Conservation (phyloP, 2,888 invertebrate genomes). For the Petrolisthes cinctipes region DNA sequence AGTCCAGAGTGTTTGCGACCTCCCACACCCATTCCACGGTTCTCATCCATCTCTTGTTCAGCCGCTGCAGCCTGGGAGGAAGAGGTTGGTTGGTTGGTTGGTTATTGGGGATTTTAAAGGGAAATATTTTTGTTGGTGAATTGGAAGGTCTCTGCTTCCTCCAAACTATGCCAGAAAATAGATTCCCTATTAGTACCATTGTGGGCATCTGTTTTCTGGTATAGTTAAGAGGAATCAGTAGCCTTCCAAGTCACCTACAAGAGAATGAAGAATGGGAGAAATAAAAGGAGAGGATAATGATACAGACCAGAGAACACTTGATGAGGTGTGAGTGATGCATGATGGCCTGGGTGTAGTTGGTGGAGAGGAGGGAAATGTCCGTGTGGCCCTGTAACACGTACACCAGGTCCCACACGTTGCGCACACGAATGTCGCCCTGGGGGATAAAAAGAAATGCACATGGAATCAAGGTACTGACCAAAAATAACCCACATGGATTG, state of each 20-base stretch:
- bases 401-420: constrained; percentile 71
- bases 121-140: too few species aligned
- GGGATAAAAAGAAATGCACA: not conserved
- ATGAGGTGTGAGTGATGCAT: constrained; percentile 70
- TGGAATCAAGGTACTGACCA: not conserved
- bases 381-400: constrained; percentile 67
- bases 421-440: constrained; percentile 67
- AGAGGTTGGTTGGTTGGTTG: not conserved
- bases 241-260: too few species aligned
- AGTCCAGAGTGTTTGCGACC: constrained; percentile 37
- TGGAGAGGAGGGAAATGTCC: constrained; percentile 68
- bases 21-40: constrained; percentile 64
- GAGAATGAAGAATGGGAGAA: too few species aligned
- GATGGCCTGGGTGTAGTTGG: constrained; percentile 69
- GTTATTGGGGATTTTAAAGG: too few species aligned
- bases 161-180: too few species aligned
- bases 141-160: too few species aligned
- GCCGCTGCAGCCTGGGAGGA: constrained; percentile 69
- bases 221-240: too few species aligned
- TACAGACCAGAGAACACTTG: constrained; percentile 69
- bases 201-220: too few species aligned
- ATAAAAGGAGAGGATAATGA: not conserved
- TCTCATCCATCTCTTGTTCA: constrained; percentile 69
- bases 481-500: too few species aligned
- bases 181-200: too few species aligned